Percentiles rank a stretch among this genome's conserved stretches.
phyloP scores from a whole-genome alignment of 1,140 invertebrate genomes.

The Temnothorax longispinosus region DNA sequence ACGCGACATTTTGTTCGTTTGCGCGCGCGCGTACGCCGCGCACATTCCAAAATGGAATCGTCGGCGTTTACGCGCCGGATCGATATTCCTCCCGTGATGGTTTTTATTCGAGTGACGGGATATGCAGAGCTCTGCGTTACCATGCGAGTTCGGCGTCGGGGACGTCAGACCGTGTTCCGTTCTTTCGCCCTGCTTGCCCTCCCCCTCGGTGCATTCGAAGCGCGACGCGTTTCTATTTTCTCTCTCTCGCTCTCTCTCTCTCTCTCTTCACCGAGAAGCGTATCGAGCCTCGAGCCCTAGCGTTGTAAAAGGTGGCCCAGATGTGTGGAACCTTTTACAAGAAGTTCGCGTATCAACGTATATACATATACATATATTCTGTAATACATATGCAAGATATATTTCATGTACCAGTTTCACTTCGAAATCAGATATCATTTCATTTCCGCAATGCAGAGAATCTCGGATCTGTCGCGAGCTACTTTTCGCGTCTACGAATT shows the following conservation, averaged over 20 bases:
- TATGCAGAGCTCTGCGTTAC: slow-evolving; percentile 62
- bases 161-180: no score
- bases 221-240: background rate
- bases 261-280: background rate
- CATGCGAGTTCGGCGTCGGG: slow-evolving; percentile 24
- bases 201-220: background rate
- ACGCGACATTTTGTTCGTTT: slow-evolving; percentile 84
- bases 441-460: background rate
- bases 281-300: slow-evolving; percentile 15
- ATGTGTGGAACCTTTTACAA: background rate
- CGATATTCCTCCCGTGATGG: slow-evolving; percentile 61
- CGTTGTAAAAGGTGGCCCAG: background rate
- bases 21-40: slow-evolving; percentile 38
- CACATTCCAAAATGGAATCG: slow-evolving; percentile 79
- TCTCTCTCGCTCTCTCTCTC: background rate
- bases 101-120: slow-evolving; percentile 33
- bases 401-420: background rate
- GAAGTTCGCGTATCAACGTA: background rate
- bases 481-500: background rate
- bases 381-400: no score
- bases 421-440: background rate
- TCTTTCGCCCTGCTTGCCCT: background rate
- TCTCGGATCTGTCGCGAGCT: background rate
- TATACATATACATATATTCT: no score
- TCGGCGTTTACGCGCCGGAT: slow-evolving; percentile 62